Evolutionary conservation across 2,113 vertebrate genomes (phyloP), one percentile per base, ranked within the genome.

Genomic region (Serilophus lunatus): DNA sequence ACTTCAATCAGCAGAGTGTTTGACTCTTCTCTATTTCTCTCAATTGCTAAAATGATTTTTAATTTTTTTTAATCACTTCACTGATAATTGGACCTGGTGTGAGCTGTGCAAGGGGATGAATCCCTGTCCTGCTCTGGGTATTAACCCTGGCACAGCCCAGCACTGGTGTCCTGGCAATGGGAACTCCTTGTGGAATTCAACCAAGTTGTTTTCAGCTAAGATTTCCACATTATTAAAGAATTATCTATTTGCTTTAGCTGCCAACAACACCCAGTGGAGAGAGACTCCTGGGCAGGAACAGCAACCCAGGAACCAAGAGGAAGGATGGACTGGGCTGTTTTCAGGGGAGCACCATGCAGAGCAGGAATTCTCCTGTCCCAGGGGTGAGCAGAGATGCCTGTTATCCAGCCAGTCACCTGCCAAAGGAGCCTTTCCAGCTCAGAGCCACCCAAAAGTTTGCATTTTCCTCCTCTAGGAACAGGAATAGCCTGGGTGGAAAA

Each of bases 221-320:
- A 18, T 10, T 16, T 57, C 77, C 9, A 1, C 28, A 9, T n/a
- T 8, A 29, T n/a, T 13, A 17, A 45, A 25, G 68, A 8, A 16
- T 63, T 59, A 7, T 23, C 59, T 42, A 15, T 33, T 22, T 75
- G 54, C 57, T 64, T 14, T 12, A 26, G n/a, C 65, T 90, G 60
- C 83, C 54, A 53, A 19, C 7, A 26, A 3, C 53, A 57, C 5
- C 12, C 60, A 63, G 61, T 24, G 50, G 49, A 19, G 11, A 50
- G 74, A 51, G 54, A 23, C 78, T 36, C 53, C 44, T 17, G 64
- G 57, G 63, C 72, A 66, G 25, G 29, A 72, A 5, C 31, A 49
- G 65, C 49, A 29, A 2, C 28, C 18, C 42, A 53, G 23, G 6
- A 25, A 22, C 8, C 0, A 3, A 50, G 33, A 6, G 18, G 15